phyloP scores from a whole-genome alignment of 2,797 vertebrate genomes.

The Chrysocyon brachyurus region DNA sequence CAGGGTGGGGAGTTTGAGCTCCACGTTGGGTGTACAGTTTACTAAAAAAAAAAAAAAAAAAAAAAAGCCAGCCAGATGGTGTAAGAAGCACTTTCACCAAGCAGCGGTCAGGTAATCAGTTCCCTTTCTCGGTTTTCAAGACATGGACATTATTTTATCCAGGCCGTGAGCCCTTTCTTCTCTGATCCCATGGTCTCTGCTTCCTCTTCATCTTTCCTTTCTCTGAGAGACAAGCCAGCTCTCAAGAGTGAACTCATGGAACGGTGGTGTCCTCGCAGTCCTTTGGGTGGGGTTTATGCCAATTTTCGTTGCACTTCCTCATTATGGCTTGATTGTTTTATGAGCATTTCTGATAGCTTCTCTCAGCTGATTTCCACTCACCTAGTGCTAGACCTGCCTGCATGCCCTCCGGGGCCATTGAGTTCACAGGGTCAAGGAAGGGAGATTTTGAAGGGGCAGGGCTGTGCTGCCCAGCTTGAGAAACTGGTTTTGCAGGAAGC shows the following conservation, averaged over 20 bases:
- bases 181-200: background rate
- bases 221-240: background rate
- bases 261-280: fast-evolving
- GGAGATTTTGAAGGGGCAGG: background rate
- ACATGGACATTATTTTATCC: background rate
- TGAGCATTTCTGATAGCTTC: background rate
- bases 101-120: background rate
- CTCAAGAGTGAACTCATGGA: background rate
- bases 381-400: background rate
- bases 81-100: background rate
- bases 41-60: background rate
- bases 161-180: background rate
- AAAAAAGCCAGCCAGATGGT: background rate
- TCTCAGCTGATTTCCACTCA: background rate
- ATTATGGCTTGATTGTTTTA: background rate
- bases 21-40: background rate
- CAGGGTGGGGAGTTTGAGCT: background rate
- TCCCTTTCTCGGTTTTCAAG: background rate
- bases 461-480: background rate
- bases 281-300: background rate
- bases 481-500: constrained; percentile 71
- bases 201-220: background rate
- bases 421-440: background rate
- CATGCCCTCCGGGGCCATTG: background rate
- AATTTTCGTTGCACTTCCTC: background rate